phyloP scores from a whole-genome alignment of 1,140 invertebrate genomes.

The Arion vulgaris region DNA sequence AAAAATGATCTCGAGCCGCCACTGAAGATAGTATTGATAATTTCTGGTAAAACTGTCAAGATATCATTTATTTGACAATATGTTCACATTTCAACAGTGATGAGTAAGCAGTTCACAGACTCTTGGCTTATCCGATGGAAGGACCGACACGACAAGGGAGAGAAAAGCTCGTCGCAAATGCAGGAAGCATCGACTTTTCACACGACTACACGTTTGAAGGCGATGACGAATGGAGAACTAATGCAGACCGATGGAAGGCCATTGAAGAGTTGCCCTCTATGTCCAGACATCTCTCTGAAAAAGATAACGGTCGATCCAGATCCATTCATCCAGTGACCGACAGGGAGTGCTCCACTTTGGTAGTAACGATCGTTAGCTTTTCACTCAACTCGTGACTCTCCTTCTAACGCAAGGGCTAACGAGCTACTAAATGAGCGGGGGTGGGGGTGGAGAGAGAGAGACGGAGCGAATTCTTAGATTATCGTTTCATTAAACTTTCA shows the following conservation, averaged over 20 bases:
- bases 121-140: neutral
- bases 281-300: neutral
- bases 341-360: neutral
- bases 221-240: conserved; percentile 3
- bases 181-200: neutral
- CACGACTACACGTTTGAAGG: neutral
- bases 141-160: neutral
- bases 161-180: neutral
- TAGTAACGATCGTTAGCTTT: neutral
- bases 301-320: conserved; percentile 1
- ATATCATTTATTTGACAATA: neutral
- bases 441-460: neutral
- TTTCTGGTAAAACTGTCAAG: neutral
- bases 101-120: neutral
- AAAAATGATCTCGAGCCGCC: too few relatives aligned
- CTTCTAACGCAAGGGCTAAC: neutral
- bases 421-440: neutral
- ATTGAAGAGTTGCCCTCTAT: neutral
- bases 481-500: neutral
- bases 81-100: neutral
- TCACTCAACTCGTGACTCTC: neutral
- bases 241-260: conserved; percentile 3
- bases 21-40: neutral
- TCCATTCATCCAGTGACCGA: neutral
- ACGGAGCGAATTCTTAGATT: neutral